Evolutionary conservation across 2,888 invertebrate genomes (phyloP), one percentile per base, ranked within the genome.

Genomic region (Sicus ferrugineus): DNA sequence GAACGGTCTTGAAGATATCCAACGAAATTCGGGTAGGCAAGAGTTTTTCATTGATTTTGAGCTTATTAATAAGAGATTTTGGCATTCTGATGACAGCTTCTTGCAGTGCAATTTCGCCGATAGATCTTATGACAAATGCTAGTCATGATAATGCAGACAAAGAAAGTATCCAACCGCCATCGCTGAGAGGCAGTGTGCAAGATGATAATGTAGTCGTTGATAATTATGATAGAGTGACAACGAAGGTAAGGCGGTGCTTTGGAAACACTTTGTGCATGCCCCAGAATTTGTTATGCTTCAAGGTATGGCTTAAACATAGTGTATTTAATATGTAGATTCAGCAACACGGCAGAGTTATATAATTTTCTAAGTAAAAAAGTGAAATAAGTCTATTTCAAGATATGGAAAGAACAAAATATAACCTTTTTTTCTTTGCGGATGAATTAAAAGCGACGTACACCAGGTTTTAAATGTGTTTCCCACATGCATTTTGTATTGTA

Each of bases 201-300:
- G 48, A 76, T 63, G 77, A 76, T 23, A 77, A 80, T 72, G 82
- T 80, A 76, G 80, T 77, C 72, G 81, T 78, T 77, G 79, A 70
- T 34, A 71, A 78, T 77, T 80, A 81, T 69, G 71, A 75, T 67
- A 72, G 73, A 73, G 77, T 77, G 73, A 76, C 81, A 77, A 80
- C 88, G 86, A 89, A 89, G 90, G 89, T 90, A 90, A 89, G 89
- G 87, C 85, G 87, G 85, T 87, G 88, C 87, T 87, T 88, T 87
- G 88, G 88, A 87, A 89, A 90, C 89, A 90, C 91, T 88, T 90
- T 92, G 89, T 92, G 92, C 92, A 92, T 92, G 92, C 92, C 92
- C 87, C 88, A 86, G 86, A 89, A 91, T 90, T 91, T 92, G 89
- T 91, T 92, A 89, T 92, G 92, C 91, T 92, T 92, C 89, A 92